Conservation (phyloP, 2,888 invertebrate species). For the Epinotia ramella region DNA sequence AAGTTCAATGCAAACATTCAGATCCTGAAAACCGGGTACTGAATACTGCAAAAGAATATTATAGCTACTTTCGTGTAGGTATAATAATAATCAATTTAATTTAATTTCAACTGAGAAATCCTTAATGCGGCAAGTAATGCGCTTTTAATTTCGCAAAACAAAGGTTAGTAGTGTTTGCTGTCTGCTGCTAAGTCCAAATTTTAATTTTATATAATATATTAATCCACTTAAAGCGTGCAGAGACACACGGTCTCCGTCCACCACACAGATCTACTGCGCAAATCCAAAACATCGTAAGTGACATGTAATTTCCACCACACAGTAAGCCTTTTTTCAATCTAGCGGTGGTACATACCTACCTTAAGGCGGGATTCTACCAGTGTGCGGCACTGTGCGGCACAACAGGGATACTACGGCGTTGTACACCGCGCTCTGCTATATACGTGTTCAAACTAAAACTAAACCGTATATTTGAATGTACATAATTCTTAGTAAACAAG, state of each 20-base stretch:
- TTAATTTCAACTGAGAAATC: background rate
- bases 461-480: constrained; percentile 35
- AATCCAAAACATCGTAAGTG: background rate
- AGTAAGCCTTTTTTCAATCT: background rate
- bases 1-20: no score
- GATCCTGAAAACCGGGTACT: no score
- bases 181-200: constrained; percentile 32
- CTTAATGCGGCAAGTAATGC: background rate
- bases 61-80: no score
- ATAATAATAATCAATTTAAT: background rate
- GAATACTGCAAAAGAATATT: no score
- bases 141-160: constrained; percentile 34
- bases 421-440: constrained; percentile 12
- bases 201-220: constrained; percentile 44
- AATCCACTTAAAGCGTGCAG: constrained; percentile 37
- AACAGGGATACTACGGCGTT: constrained; percentile 31
- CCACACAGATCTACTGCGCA: background rate
- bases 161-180: constrained; percentile 18
- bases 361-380: no score
- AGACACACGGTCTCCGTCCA: constrained; percentile 29
- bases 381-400: no score
- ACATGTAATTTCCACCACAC: background rate
- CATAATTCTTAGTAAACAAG: constrained; percentile 27
- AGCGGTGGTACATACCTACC: background rate
- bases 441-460: constrained; percentile 30